Conservation (phyloP, 2,113 vertebrate genomes). For the Menidia beryllina region DNA sequence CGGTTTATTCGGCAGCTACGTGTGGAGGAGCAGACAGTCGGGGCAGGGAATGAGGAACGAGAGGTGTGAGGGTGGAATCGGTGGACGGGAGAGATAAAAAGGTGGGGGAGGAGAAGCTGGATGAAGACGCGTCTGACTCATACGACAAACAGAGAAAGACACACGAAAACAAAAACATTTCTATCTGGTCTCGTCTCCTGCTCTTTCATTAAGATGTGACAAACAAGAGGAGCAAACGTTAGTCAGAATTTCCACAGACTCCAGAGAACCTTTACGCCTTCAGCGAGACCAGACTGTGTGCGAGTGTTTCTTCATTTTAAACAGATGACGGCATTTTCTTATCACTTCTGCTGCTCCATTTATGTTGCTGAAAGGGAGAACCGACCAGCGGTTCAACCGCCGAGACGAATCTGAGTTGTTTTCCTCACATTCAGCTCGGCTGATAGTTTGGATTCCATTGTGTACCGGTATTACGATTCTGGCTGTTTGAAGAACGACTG, state of each 20-base stretch:
- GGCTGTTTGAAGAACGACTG: not conserved
- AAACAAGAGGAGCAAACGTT: not conserved
- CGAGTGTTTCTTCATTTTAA: not conserved
- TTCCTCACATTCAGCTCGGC: not conserved
- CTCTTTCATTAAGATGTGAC: not conserved
- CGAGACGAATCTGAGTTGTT: not conserved
- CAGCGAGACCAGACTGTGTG: not conserved
- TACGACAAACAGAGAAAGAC: conserved; percentile 21
- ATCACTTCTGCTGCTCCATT: not conserved
- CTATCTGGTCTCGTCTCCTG: not conserved
- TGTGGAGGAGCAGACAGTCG: conserved; percentile 49
- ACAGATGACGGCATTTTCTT: not conserved
- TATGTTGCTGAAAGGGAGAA: not conserved
- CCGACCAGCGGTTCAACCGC: not conserved
- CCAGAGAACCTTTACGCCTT: conserved; percentile 2
- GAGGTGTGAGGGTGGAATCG: conserved; percentile 37
- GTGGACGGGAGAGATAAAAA: conserved; percentile 35
- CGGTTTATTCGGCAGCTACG: conserved; percentile 92
- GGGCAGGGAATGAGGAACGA: conserved; percentile 7
- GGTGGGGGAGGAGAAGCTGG: conserved; percentile 3
- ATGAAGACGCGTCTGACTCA: conserved; percentile 55
- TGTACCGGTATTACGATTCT: not conserved
- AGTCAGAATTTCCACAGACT: not conserved
- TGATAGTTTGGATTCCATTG: not conserved
- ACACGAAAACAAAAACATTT: conserved; percentile 31